These are phyloP conservation scores for Drosophila meridiana DNA, from an alignment of 2,888 invertebrate genomes.

Conservation along the genomic window DNA sequence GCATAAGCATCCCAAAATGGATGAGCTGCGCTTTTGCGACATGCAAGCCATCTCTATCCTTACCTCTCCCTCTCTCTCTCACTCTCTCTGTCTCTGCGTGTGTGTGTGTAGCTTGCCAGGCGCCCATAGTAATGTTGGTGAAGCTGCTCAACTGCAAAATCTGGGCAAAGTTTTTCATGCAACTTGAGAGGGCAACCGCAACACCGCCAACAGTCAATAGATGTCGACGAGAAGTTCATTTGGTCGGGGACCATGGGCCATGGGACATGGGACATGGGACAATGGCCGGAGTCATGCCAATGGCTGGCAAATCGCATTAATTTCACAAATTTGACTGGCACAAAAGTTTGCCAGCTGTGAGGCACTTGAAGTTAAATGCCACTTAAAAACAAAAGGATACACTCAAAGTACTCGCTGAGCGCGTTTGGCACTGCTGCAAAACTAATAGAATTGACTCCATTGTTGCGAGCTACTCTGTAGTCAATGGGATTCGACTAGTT, in stretches of 20 bases:
- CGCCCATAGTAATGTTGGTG: constrained; percentile 52
- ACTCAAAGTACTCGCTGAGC: constrained; percentile 17
- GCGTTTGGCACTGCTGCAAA: constrained; percentile 27
- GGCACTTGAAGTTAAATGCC: constrained; percentile 74
- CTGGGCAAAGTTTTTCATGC: constrained; percentile 60
- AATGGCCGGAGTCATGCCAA: constrained; percentile 34
- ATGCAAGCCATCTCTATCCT: neutral
- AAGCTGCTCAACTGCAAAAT: constrained; percentile 57
- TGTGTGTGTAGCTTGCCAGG: constrained; percentile 25
- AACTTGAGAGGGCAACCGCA: constrained; percentile 64
- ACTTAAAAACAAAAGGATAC: constrained; percentile 77
- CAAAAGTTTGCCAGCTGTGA: constrained; percentile 66
- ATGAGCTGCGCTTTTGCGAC: constrained; percentile 61
- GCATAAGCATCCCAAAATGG: constrained; percentile 62
- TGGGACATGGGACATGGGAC: constrained; percentile 21
- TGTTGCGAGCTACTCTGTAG: constrained; percentile 1
- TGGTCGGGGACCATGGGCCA: constrained; percentile 11
- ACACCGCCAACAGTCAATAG: constrained; percentile 68
- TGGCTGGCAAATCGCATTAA: constrained; percentile 72
- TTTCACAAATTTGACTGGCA: constrained; percentile 77
- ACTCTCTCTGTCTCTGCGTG: neutral
- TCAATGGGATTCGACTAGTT: constrained; percentile 23
- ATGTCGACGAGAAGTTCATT: constrained; percentile 18
- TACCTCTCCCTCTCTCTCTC: neutral
- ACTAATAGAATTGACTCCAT: constrained; percentile 13